A percentile compares a stretch with the other conserved stretches of the same genome.
phyloP scores from a whole-genome alignment of 2,113 vertebrate species.

The Hemiprocne comata region DNA sequence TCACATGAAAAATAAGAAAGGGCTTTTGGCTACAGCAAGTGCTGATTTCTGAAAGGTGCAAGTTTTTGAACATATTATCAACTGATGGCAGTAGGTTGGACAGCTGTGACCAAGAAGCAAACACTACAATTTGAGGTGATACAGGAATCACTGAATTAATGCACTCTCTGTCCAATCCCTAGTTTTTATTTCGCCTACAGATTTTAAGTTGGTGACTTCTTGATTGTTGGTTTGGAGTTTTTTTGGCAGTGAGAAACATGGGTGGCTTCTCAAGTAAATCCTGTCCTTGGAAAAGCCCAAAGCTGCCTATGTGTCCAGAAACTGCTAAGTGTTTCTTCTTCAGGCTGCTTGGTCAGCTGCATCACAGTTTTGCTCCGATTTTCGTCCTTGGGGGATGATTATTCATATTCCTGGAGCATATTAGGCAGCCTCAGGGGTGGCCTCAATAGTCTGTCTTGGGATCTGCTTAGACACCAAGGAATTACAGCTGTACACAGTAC shows the following conservation, averaged over 20 bases:
- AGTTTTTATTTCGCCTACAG: background rate
- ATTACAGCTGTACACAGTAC: background rate
- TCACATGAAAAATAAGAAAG: background rate
- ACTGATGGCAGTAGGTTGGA: background rate
- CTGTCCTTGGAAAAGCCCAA: background rate
- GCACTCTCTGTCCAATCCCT: background rate
- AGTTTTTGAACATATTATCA: background rate
- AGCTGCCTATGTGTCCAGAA: background rate
- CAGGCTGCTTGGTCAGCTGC: background rate
- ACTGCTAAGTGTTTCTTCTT: background rate
- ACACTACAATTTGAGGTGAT: background rate
- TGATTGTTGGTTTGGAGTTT: background rate
- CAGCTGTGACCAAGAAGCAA: background rate
- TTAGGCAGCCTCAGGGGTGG: background rate
- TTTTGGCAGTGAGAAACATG: background rate
- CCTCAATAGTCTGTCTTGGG: rapidly evolving
- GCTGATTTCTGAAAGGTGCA: background rate
- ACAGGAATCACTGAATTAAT: background rate
- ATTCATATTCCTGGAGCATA: background rate
- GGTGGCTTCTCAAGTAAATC: background rate
- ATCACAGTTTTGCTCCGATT: background rate
- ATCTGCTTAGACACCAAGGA: background rate
- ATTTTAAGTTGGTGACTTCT: background rate
- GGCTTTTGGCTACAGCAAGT: background rate
- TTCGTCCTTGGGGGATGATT: background rate